A percentile compares a stretch with the other conserved stretches of the same genome.
These are phyloP conservation scores for Neelides folsomi DNA, from an alignment of 2,888 invertebrate species.

Conservation along the genomic window DNA sequence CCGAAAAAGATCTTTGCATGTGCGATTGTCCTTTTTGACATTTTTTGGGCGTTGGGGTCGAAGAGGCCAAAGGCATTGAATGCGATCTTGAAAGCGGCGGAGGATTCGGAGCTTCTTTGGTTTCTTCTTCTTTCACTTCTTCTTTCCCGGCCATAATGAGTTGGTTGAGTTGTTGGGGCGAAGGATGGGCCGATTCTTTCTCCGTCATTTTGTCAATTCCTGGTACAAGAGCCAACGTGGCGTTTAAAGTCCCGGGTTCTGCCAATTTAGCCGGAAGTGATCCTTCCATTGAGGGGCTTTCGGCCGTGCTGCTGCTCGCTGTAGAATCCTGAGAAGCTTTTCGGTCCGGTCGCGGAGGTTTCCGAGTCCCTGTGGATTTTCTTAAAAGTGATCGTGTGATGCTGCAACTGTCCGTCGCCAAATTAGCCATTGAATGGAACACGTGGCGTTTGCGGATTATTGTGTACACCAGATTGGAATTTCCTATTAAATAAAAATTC, in stretches of 20 bases:
- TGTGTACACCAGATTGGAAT: constrained; percentile 95
- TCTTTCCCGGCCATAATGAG: constrained; percentile 23
- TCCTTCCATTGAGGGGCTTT: constrained; percentile 54
- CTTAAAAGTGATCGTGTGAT: constrained; percentile 60
- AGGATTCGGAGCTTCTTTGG: not conserved
- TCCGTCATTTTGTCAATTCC: constrained; percentile 88
- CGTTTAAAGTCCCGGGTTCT: constrained; percentile 46
- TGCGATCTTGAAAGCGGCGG: not conserved
- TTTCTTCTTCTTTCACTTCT: not conserved
- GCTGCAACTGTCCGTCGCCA: constrained; percentile 81
- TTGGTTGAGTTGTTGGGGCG: constrained; percentile 36
- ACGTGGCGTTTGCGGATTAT: constrained; percentile 97
- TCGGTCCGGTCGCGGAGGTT: constrained; percentile 29
- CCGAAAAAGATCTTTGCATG: constrained; percentile 31
- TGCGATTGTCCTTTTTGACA: constrained; percentile 15
- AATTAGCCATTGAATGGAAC: constrained; percentile 92
- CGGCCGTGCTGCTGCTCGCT: constrained; percentile 19
- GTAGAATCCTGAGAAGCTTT: constrained; percentile 31
- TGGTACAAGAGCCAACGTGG: constrained; percentile 35
- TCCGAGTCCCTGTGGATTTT: constrained; percentile 30
- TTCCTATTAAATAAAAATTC: constrained; percentile 47
- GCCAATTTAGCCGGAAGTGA: constrained; percentile 71
- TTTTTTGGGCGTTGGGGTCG: constrained; percentile 3
- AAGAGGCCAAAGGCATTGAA: not conserved
- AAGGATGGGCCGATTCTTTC: constrained; percentile 75